A percentile compares a stretch with the other conserved stretches of the same genome.
Conservation (phyloP, 1,140 invertebrate species). For the Hycleus cichorii region DNA sequence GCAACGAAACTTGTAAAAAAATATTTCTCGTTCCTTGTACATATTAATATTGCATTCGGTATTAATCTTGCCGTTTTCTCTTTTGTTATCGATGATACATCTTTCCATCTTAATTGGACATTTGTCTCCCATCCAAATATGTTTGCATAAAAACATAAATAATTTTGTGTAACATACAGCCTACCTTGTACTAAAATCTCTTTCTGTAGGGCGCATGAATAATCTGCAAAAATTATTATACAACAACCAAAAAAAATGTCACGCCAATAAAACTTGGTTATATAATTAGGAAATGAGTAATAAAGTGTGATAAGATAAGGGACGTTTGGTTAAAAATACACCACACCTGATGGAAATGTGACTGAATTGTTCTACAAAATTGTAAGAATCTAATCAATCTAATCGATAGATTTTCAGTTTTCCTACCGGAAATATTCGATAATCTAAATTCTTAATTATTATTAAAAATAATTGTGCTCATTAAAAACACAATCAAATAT, state of each 20-base stretch:
- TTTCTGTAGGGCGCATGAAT: conserved; percentile 91
- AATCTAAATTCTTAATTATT: too few species aligned
- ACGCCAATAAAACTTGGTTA: not conserved
- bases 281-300: not conserved
- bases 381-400: too few species aligned
- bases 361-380: too few species aligned
- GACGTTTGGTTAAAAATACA: too few species aligned
- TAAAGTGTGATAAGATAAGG: not conserved
- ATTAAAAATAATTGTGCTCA: too few species aligned
- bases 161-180: conserved; percentile 87
- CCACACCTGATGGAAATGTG: too few species aligned
- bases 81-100: conserved; percentile 87
- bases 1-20: conserved; percentile 91
- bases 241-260: not conserved
- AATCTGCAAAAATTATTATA: conserved; percentile 57
- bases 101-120: conserved; percentile 73
- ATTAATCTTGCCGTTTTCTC: conserved; percentile 90
- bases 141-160: conserved; percentile 92
- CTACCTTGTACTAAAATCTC: conserved; percentile 90
- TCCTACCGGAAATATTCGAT: too few species aligned
- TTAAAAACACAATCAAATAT: too few species aligned
- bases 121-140: conserved; percentile 92
- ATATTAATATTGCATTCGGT: conserved; percentile 88
- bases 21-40: conserved; percentile 75
- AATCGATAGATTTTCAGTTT: too few species aligned